phyloP scores from a whole-genome alignment of 2,797 vertebrate species.

The Eospalax fontanierii region DNA sequence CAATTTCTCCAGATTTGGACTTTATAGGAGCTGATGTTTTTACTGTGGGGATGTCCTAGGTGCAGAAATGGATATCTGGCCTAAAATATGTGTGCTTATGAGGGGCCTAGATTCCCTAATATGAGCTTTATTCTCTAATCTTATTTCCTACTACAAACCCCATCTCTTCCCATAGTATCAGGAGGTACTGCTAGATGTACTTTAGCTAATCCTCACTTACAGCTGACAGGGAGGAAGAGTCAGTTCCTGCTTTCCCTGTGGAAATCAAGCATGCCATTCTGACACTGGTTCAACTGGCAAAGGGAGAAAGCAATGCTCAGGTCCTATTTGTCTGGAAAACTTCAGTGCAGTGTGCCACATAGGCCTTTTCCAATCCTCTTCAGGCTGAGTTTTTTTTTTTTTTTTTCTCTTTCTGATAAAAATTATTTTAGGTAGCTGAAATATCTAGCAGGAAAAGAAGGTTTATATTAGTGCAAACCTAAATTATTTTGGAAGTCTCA shows the following conservation, averaged over 20 bases:
- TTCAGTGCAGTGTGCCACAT: background rate
- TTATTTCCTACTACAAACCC: background rate
- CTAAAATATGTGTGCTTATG: fast-evolving
- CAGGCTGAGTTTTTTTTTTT: background rate
- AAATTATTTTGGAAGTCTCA: constrained; percentile 50
- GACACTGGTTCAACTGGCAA: constrained; percentile 51
- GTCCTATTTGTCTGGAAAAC: constrained; percentile 19
- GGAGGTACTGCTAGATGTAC: constrained; percentile 47
- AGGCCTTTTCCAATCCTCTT: background rate
- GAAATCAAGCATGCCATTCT: constrained; percentile 85
- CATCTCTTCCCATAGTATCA: constrained; percentile 15
- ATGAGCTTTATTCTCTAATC: background rate
- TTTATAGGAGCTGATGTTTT: background rate
- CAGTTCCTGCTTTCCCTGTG: constrained; percentile 79
- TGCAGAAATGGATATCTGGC: background rate
- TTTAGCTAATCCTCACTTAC: constrained; percentile 12
- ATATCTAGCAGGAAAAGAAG: constrained; percentile 25
- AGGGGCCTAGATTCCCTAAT: background rate
- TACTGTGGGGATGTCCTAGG: background rate
- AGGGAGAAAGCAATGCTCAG: background rate
- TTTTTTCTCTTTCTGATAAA: background rate
- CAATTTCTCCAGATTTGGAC: background rate
- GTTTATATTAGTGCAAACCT: constrained; percentile 36
- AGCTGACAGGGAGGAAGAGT: constrained; percentile 78
- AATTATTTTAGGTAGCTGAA: background rate